Base-by-base conservation (phyloP, 2,797 vertebrate genomes). In the Harpagifer antarcticus region DNA sequence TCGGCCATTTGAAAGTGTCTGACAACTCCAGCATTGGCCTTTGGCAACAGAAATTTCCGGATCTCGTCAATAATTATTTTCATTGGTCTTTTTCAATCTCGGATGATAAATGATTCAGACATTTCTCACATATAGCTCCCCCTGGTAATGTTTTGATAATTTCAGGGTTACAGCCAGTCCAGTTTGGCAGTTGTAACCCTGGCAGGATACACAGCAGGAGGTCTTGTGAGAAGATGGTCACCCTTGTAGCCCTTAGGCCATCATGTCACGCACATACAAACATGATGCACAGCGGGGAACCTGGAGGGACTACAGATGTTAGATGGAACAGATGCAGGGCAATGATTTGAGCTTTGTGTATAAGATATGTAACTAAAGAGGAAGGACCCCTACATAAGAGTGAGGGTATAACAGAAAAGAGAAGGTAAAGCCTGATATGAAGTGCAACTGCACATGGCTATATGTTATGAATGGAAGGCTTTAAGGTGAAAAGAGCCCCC, bases 241-340 rank as follows among this genome's bases (percentile, higher is more conserved):
- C 59, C 58, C 77, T 47, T 90, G 88, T 91, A 88, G 86, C 91
- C 91, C 91, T 76, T 27, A 79, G 89, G 91, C 89, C 57, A 80
- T 79, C 66, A 77, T 89, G 88, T 89, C 76, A 65, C 76, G 81
- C 66, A 67, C 71, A 79, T 53, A 76, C 43, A 55, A 44, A 55
- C 33, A 66, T 14, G 9, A 56, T 4, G 10, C 72, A 59, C 72
- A 65, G 63, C 48, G 23, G 62, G 79, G 40, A 59, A 45, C 52
- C 59, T 64, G 14, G 13, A 52, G 67, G 53, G 75, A 76, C 44
- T 42, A 56, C 53, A 79, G 43, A 63, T 60, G 58, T 48, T 56
- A 73, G 69, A 58, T 14, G 20, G 33, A 61, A 55, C 9, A 52
- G 54, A 62, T 68, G 78, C 49, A 54, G 49, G 44, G 65, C 42